These are phyloP conservation scores for Diorhabda carinulata DNA, from an alignment of 1,140 invertebrate species.

Conservation along the genomic window DNA sequence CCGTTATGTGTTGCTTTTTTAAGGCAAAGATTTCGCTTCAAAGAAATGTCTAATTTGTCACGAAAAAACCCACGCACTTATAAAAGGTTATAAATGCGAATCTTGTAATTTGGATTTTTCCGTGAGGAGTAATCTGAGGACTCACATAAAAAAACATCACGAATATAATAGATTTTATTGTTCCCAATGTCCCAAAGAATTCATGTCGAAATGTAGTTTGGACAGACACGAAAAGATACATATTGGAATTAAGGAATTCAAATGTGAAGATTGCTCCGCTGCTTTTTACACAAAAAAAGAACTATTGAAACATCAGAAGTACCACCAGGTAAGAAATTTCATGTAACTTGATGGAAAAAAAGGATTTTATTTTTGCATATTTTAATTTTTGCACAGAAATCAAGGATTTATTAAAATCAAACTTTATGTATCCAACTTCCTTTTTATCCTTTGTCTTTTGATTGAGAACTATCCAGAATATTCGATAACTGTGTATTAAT, in stretches of 20 bases:
- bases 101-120: constrained; percentile 32
- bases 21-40: constrained; percentile 30
- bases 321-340: constrained; percentile 26
- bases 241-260: constrained; percentile 32
- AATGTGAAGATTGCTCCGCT: constrained; percentile 26
- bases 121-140: constrained; percentile 29
- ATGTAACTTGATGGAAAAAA: too few relatives aligned
- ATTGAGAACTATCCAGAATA: too few relatives aligned
- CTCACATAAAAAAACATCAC: constrained; percentile 32
- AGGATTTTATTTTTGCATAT: too few relatives aligned
- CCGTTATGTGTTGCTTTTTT: neutral
- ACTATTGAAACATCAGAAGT: constrained; percentile 30
- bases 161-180: constrained; percentile 32
- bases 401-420: too few relatives aligned
- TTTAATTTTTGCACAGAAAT: too few relatives aligned
- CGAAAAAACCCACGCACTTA: constrained; percentile 31
- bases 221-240: constrained; percentile 31
- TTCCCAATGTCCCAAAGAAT: constrained; percentile 29
- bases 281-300: constrained; percentile 35
- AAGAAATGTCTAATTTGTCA: constrained; percentile 34
- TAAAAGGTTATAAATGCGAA: constrained; percentile 29
- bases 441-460: too few relatives aligned
- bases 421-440: too few relatives aligned
- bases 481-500: too few relatives aligned
- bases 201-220: constrained; percentile 28